Base-by-base conservation (phyloP, 2,797 vertebrate genomes). In the Limosa lapponica region DNA sequence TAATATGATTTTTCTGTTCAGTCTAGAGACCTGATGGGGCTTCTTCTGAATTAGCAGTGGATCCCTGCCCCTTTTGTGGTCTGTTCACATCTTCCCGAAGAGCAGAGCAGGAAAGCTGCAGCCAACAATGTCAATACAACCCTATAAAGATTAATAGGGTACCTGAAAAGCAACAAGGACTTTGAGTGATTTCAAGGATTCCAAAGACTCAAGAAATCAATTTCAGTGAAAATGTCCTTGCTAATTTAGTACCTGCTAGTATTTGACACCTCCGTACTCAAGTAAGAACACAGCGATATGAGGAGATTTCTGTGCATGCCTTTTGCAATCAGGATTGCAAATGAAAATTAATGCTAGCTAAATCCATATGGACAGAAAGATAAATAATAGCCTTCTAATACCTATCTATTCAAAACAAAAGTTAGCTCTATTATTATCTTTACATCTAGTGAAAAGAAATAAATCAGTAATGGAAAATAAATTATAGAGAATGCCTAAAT, bases 161-260 rank as follows among this genome's bases (percentile, higher is more conserved):
- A 95, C 95, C 97, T 97, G 93, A 97, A 97, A 97, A 98, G 93
- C 95, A 98, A 97, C 96, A 97, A 97, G 95, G 97, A 97, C 97
- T 97, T 93, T 96, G 94, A 96, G 96, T 97, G 95, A 98, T 98
- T 98, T 98, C 93, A 96, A 98, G 98, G 98, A 98, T 98, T 98
- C 96, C 69, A 93, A 96, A 98, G 96, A 95, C 96, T 97, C 92
- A 82, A 97, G 96, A 97, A 98, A 99, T 99, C 98, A 97, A 98
- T 99, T 98, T 96, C 82, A 89, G 93, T 97, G 98, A 98, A 98
- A 98, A 98, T 96, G 95, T 95, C 97, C 97, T 98, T 97, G 95
- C 96, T 98, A 97, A 98, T 98, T 98, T 98, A 97, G 96, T 95
- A 92, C 88, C 94, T 97, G 92, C 96, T 97, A 94, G 89, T 85